Base-by-base conservation (phyloP, 2,113 vertebrate species). In the Etheostoma cragini region DNA sequence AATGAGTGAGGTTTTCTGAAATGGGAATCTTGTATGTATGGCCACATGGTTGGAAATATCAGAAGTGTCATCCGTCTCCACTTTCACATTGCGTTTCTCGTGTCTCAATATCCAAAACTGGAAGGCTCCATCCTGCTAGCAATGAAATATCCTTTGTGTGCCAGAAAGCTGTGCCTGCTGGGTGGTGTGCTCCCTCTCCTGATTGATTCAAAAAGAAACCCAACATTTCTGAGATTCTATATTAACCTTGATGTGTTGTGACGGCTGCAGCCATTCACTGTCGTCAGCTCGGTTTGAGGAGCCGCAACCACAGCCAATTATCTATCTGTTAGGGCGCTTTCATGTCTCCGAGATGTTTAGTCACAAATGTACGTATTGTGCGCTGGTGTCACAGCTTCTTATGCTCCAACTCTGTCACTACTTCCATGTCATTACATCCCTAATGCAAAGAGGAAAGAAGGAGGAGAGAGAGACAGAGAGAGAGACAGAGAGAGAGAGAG, bases 191-290 rank as follows among this genome's bases (percentile, higher is more conserved):
- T 50, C 17, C 61, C 16, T 11, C 47, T 24, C 2, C 3, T 16
- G 0, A 22, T 13, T 63, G 69, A 53, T 75, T 82, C 70, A 73
- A 38, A 78, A 75, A 62, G 26, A 52, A 60, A 8, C 30, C 21
- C 65, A 53, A 38, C 11, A 57, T 84, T 86, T 85, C 64, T 68
- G 21, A 85, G 61, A 77, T 72, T 76, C 78, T 83, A 80, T 70
- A 75, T 83, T 83, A 80, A 84, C 81, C 77, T 53, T 87, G 85
- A 87, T 85, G 67, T 75, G 86, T 88, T 88, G 64, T 81, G 87
- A 91, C 49, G 47, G 69, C 33, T 72, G 61, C 79, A 82, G 77
- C 74, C 67, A 67, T 74, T 87, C 72, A 53, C 72, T 79, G 84
- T 88, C 80, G 73, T 63, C 64, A 1, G 46, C 45, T 84, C 3